Conservation (phyloP, 1,140 invertebrate genomes). For the fruit fly (Drosophila melanogaster) region DNA sequence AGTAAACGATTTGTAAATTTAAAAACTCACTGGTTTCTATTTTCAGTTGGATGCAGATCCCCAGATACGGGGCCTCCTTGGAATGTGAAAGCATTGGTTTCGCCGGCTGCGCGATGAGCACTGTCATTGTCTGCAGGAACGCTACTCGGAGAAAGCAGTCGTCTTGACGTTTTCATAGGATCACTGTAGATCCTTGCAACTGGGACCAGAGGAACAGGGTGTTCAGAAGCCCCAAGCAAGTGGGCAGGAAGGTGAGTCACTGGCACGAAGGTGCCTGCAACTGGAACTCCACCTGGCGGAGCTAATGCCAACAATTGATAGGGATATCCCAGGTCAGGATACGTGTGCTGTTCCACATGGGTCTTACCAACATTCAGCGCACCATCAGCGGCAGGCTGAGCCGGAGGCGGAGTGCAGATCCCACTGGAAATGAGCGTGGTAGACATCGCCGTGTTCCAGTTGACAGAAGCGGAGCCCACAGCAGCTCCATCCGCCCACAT, state of each 20-base stretch:
- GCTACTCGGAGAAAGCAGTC: not conserved
- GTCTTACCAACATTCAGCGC: not conserved
- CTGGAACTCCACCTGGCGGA: not conserved
- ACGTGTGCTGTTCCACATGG: no score
- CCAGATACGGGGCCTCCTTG: not conserved
- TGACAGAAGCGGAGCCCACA: not conserved
- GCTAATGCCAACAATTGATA: slow-evolving; percentile 15
- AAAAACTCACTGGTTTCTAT: not conserved
- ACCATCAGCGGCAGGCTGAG: not conserved
- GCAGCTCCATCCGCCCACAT: slow-evolving; percentile 29
- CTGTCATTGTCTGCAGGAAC: not conserved
- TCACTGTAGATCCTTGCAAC: no score
- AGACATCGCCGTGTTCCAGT: not conserved
- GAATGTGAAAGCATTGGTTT: not conserved
- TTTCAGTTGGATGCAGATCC: not conserved
- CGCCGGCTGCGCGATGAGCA: not conserved
- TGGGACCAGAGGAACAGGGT: no score
- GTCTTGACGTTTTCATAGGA: no score
- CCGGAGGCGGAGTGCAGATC: not conserved
- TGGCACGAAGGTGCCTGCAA: not conserved
- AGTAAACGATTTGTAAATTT: not conserved
- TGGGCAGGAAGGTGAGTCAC: not conserved
- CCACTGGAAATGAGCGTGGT: not conserved
- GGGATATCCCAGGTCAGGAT: not conserved
- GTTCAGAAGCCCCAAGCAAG: not conserved